Percentiles rank a stretch among this genome's conserved stretches.
These are phyloP conservation scores for Eudemis profundana DNA, from an alignment of 2,888 invertebrate genomes.

Conservation along the genomic window DNA sequence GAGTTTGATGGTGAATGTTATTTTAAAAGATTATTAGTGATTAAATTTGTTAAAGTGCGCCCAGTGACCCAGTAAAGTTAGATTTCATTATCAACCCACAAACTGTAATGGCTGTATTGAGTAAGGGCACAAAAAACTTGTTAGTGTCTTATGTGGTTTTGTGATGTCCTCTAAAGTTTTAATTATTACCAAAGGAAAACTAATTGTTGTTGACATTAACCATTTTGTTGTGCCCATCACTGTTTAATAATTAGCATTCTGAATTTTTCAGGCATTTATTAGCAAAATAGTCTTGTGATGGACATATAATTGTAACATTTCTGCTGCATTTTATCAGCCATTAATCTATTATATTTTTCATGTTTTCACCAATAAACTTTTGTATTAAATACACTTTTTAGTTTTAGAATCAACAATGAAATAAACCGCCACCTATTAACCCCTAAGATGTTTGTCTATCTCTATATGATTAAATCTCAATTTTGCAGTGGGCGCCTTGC, in stretches of 20 bases:
- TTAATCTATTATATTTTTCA: conserved; percentile 86
- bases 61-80: conserved; percentile 71
- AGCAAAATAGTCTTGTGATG: conserved; percentile 83
- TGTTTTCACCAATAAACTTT: conserved; percentile 86
- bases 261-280: conserved; percentile 84
- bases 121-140: conserved; percentile 83
- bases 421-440: conserved; percentile 83
- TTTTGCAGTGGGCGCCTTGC: conserved; percentile 30
- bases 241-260: conserved; percentile 77
- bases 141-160: conserved; percentile 80
- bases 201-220: conserved; percentile 78
- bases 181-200: conserved; percentile 76
- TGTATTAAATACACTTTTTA: conserved; percentile 86
- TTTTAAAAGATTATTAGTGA: conserved; percentile 71
- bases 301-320: conserved; percentile 84
- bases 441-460: conserved; percentile 76
- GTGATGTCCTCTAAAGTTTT: conserved; percentile 72
- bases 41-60: conserved; percentile 74
- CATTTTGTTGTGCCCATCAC: conserved; percentile 82
- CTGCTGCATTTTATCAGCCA: conserved; percentile 86
- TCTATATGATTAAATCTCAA: conserved; percentile 45
- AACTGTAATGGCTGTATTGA: conserved; percentile 80
- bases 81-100: conserved; percentile 66
- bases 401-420: conserved; percentile 84
- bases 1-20: conserved; percentile 79